Base-by-base conservation (phyloP, 2,113 vertebrate species). In the Brevimyrus niger region DNA sequence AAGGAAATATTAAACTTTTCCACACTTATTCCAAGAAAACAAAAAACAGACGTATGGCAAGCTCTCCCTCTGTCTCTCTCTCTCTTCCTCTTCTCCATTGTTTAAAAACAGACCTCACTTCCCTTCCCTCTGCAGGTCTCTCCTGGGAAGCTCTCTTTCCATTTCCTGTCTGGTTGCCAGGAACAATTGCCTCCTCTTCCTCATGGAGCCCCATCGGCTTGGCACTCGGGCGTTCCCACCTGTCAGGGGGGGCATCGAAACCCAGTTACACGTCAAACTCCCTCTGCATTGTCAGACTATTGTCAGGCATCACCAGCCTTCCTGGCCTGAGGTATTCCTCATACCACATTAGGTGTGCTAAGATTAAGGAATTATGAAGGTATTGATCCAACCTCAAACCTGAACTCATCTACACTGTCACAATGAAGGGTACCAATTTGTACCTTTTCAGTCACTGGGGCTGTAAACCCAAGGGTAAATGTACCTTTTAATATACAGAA, bases 161-260 rank as follows among this genome's bases (percentile, higher is more conserved):
- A 94, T 91, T 93, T 95, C 94, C 93, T 93, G 55, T 91, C 93
- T 90, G 69, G 89, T 90, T 91, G 91, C 90, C 93, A 69, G 92
- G 93, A 94, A 95, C 92, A 94, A 94, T 94, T 91, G 87, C 65
- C 92, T 50, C 87, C 91, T 90, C 93, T 92, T 92, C 92, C 91
- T 91, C 90, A 50, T n/a, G 19, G 47, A 85, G 31, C 87, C 3
- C 73, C 73, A 38, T 42, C 0, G 35, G 73, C 73, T 80, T 21
- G 73, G 73, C 31, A 42, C 35, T 80, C 31, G 19, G 0, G 35
- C 15, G 35, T 80, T 42, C 73, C 35, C 17, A 38, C 31, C 35
- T 19, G 17, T 80, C 35, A n/a, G 1, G 3, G 35, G 35, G 73
- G 73, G 73, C 15, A 19, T 13, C 17, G 69, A 17, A 80, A 80